Conservation (phyloP, 1,140 invertebrate species). For the Scaptomyza pallida region DNA sequence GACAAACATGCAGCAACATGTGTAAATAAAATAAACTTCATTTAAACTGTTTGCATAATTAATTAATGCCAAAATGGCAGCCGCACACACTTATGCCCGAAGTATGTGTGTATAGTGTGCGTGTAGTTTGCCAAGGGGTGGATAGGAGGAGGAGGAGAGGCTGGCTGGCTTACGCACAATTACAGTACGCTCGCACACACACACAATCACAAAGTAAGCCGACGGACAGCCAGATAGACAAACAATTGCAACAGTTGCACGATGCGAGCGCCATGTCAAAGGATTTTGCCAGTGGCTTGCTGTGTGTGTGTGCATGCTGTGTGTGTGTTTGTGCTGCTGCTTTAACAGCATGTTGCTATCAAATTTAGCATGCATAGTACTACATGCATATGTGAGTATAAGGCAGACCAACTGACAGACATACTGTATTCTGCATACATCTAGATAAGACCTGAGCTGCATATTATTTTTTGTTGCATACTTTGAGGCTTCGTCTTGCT, state of each 20-base stretch:
- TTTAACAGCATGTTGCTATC: slow-evolving; percentile 33
- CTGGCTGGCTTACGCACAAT: slow-evolving; percentile 29
- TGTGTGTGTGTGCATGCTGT: background rate
- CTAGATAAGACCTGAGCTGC: slow-evolving; percentile 21
- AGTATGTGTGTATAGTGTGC: slow-evolving; percentile 2
- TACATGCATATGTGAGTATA: slow-evolving; percentile 6
- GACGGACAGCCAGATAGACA: slow-evolving; percentile 21
- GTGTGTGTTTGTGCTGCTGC: background rate
- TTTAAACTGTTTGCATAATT: slow-evolving; percentile 81
- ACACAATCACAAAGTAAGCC: slow-evolving; percentile 13
- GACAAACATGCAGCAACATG: slow-evolving; percentile 60
- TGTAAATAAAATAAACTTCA: slow-evolving; percentile 81
- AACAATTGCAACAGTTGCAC: slow-evolving; percentile 31
- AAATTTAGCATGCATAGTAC: slow-evolving; percentile 28
- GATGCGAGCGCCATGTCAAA: slow-evolving; percentile 12
- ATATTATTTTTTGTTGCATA: slow-evolving; percentile 58
- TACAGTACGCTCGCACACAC: slow-evolving; percentile 12
- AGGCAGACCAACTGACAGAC: background rate
- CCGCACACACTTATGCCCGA: background rate
- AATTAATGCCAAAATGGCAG: slow-evolving; percentile 67
- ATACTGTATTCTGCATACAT: background rate
- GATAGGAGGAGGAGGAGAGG: background rate
- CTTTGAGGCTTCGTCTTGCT: slow-evolving; percentile 14
- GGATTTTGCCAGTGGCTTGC: background rate
- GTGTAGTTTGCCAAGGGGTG: background rate